phyloP scores from a whole-genome alignment of 2,888 invertebrate species.

The Steinernema carpocapsae region DNA sequence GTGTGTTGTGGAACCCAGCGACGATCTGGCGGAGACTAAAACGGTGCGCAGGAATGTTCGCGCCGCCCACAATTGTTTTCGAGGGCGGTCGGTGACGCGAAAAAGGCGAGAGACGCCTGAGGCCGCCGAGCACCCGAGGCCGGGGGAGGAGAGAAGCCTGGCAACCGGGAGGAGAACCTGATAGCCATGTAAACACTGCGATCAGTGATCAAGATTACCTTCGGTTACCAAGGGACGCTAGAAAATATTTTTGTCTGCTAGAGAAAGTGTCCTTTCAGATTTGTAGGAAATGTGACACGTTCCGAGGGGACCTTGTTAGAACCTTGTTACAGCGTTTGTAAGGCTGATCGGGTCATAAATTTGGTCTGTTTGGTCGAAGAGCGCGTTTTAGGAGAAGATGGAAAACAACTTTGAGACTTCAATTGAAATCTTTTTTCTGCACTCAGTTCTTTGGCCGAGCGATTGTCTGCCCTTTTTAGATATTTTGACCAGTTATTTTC shows the following conservation, averaged over 20 bases:
- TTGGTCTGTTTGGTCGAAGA: too few species aligned
- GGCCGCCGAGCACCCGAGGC: background rate
- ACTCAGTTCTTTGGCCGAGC: too few species aligned
- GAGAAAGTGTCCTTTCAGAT: constrained; percentile 10
- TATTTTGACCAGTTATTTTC: too few species aligned
- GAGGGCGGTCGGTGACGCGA: constrained; percentile 25
- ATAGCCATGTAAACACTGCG: background rate
- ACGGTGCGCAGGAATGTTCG: constrained; percentile 28
- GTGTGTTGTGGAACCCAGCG: background rate
- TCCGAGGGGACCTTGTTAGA: too few species aligned
- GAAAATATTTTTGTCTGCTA: constrained; percentile 2
- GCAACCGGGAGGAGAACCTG: background rate
- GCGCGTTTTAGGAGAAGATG: too few species aligned
- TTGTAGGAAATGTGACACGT: background rate
- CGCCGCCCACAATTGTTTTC: constrained; percentile 35
- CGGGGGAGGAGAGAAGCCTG: background rate
- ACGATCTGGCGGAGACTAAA: constrained; percentile 12
- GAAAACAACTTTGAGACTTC: too few species aligned
- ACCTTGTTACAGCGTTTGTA: too few species aligned
- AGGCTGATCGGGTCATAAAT: too few species aligned
- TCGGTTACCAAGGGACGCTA: background rate
- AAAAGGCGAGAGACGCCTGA: constrained; percentile 3
- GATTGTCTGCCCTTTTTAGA: too few species aligned
- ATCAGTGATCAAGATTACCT: constrained; percentile 23
- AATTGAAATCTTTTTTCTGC: too few species aligned